Percentiles rank a stretch among this genome's conserved stretches.
Evolutionary conservation across 1,140 invertebrate genomes (phyloP).

Genomic region (Heliconius himera): DNA sequence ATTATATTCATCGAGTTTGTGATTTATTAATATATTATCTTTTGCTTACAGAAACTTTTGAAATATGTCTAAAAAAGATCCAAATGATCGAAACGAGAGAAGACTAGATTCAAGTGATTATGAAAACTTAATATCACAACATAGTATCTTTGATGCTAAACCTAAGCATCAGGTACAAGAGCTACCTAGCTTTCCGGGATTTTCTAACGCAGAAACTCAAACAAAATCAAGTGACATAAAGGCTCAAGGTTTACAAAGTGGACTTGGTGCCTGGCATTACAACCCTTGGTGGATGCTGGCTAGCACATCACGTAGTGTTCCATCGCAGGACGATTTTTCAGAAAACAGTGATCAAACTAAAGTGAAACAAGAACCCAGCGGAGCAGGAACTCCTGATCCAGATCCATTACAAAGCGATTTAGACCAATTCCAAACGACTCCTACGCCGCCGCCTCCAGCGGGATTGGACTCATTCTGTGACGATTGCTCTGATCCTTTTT

Average conservation of each 20-base stretch:
- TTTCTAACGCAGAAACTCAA: conserved; percentile 79
- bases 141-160: conserved; percentile 77
- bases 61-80: conserved; percentile 79
- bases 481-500: conserved; percentile 80
- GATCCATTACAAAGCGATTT: conserved; percentile 67
- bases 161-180: conserved; percentile 65
- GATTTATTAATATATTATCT: conserved; percentile 28
- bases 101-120: conserved; percentile 78
- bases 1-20: not conserved
- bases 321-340: conserved; percentile 72
- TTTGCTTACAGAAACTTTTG: conserved; percentile 57
- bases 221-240: conserved; percentile 75
- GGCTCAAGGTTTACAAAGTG: conserved; percentile 61
- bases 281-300: conserved; percentile 82
- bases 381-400: conserved; percentile 65
- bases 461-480: conserved; percentile 77
- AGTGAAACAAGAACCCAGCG: conserved; percentile 76
- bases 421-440: conserved; percentile 61
- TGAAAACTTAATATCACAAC: conserved; percentile 77
- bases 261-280: conserved; percentile 77
- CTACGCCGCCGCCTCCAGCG: conserved; percentile 70
- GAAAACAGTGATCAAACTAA: conserved; percentile 76
- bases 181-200: conserved; percentile 77
- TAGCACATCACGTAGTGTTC: conserved; percentile 70
- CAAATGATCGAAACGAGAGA: conserved; percentile 72